Evolutionary conservation across 1,140 invertebrate genomes (phyloP), one percentile per base, ranked within the genome.

Genomic region (Sycophaga agraensis): DNA sequence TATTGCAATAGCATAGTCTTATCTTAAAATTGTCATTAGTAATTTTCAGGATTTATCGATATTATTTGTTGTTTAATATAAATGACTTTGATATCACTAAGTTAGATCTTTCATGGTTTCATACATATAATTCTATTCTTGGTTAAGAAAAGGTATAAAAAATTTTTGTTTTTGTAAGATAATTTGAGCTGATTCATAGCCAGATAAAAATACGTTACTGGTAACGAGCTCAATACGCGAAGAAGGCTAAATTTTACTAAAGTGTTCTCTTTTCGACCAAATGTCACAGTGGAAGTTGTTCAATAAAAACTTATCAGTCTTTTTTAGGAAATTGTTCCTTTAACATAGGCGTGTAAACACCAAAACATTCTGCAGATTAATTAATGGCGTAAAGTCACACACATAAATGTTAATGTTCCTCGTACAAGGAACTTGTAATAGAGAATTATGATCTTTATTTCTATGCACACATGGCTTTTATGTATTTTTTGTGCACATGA

Each of bases 241-340:
- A 59, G 46, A 50, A 31, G 46, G 35, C 48, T 59, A 51, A 34
- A 26, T 17, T 28, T 59, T 42, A 22, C 39, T 21, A 43, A 42
- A 22, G 28, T 51, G 26, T 9, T 26, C 48, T 34, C 19, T 43
- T 48, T 51, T 24, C 48, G 26, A 51, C 28, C 37, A 51, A 39
- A 8, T 50, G 22, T 50, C 46, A 40, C 46, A 19, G 11, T 49
- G 17, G 6, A 51, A 51, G 48, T 59, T 59, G 48, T 59, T 51
- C 17, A 35, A 17, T 51, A 43, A 51, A 59, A 59, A 48, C 51
- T 43, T 34, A 49, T 59, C 57, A 59, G 57, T 59, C 57, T 59
- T 59, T 59, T 48, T 31, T 59, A 59, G 57, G 48, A 51, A 59
- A 59, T 43, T 51, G 42, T 51, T 7, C 19, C 28, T 51, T 19